A percentile compares a stretch with the other conserved stretches of the same genome.
phyloP scores from a whole-genome alignment of 2,888 invertebrate genomes.

The Myathropa florea region DNA sequence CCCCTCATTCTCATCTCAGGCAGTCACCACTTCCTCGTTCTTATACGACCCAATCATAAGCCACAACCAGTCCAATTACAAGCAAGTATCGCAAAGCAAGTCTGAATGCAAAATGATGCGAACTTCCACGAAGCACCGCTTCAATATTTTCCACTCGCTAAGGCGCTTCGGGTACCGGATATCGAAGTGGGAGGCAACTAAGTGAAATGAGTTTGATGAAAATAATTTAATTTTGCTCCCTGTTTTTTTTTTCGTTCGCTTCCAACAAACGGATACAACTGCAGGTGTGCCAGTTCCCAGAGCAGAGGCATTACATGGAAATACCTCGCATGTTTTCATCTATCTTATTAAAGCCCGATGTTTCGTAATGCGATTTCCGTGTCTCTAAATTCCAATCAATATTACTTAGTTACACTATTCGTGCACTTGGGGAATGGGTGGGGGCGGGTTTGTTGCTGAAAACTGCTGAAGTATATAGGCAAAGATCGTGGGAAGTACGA shows the following conservation, averaged over 20 bases:
- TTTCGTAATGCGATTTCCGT: slow-evolving; percentile 61
- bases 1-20: too few relatives aligned
- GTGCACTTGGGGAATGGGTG: not conserved
- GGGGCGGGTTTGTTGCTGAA: not conserved
- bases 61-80: slow-evolving; percentile 47
- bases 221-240: slow-evolving; percentile 35
- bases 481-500: too few relatives aligned
- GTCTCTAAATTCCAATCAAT: slow-evolving; percentile 59
- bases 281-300: slow-evolving; percentile 32
- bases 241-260: not conserved
- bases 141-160: slow-evolving; percentile 4
- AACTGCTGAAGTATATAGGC: too few relatives aligned
- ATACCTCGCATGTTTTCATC: slow-evolving; percentile 48
- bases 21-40: too few relatives aligned
- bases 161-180: not conserved
- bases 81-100: slow-evolving; percentile 25
- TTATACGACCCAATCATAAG: too few relatives aligned
- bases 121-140: slow-evolving; percentile 8
- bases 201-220: slow-evolving; percentile 16
- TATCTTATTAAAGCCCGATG: slow-evolving; percentile 58
- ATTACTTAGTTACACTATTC: slow-evolving; percentile 29
- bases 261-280: not conserved
- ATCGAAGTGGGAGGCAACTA: not conserved
- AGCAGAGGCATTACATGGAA: slow-evolving; percentile 26
- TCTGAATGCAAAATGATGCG: too few relatives aligned